Evolutionary conservation across 2,797 vertebrate genomes (phyloP).

Genomic region (Enteromius viviparus): DNA sequence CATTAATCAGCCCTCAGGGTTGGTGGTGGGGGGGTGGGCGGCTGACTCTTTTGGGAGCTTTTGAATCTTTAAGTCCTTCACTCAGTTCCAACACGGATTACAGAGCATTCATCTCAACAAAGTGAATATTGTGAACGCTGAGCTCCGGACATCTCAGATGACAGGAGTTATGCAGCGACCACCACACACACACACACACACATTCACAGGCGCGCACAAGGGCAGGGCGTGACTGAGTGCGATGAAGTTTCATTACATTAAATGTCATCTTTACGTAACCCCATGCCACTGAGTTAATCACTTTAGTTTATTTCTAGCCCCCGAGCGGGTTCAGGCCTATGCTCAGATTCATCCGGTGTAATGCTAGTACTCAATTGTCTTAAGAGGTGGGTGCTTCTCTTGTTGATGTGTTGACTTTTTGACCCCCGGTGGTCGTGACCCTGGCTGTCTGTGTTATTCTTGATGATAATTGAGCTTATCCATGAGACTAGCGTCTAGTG

Average conservation of each 20-base stretch:
- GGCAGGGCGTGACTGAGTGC: conserved; percentile 32
- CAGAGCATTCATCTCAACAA: conserved; percentile 32
- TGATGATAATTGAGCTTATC: conserved; percentile 43
- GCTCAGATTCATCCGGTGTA: conserved; percentile 1
- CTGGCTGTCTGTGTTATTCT: conserved; percentile 18
- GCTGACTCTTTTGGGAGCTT: not conserved
- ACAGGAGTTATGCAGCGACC: conserved; percentile 24
- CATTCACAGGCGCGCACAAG: not conserved
- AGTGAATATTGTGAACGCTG: conserved; percentile 41
- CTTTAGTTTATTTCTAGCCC: conserved; percentile 39
- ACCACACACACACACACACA: not conserved
- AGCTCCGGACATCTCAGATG: conserved; percentile 25
- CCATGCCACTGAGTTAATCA: conserved; percentile 35
- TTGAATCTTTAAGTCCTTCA: conserved; percentile 19
- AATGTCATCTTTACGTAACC: conserved; percentile 48
- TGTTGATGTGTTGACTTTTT: conserved; percentile 31
- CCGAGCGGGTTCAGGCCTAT: not conserved
- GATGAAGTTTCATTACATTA: conserved; percentile 47
- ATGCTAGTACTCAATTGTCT: conserved; percentile 15
- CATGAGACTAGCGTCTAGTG: not conserved
- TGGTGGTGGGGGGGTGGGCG: not conserved
- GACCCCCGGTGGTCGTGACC: conserved; percentile 6
- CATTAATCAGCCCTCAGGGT: conserved; percentile 33
- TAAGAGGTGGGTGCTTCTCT: conserved; percentile 20
- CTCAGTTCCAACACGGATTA: conserved; percentile 32